Evolutionary conservation across 2,113 vertebrate genomes (phyloP).

Genomic region (Excalfactoria chinensis): DNA sequence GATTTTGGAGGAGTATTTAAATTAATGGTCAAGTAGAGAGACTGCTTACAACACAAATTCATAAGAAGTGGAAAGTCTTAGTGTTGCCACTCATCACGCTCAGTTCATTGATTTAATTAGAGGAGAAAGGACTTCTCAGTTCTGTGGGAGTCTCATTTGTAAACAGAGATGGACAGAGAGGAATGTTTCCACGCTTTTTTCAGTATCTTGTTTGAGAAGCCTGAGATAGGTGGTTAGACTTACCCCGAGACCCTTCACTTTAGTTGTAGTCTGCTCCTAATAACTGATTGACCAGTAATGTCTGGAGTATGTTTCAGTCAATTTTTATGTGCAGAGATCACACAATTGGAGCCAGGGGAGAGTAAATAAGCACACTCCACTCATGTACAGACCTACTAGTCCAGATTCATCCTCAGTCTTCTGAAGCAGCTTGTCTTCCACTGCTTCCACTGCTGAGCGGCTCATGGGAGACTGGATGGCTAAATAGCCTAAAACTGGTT

Average conservation of each 20-base stretch:
- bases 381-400: neutral
- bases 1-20: constrained; percentile 28
- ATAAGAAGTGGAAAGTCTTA: neutral
- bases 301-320: neutral
- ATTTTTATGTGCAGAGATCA: neutral
- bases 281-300: neutral
- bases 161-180: neutral
- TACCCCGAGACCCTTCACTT: neutral
- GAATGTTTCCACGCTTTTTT: neutral
- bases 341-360: neutral
- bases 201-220: neutral
- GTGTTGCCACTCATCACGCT: neutral
- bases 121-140: neutral
- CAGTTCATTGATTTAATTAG: constrained; percentile 1
- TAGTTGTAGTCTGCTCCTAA: neutral
- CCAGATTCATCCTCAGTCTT: neutral
- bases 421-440: neutral
- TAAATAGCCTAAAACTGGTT: neutral
- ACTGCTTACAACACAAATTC: neutral
- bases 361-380: neutral
- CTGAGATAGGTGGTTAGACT: neutral
- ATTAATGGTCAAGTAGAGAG: constrained; percentile 35
- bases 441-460: neutral
- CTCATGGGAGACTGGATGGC: neutral
- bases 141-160: neutral